phyloP scores from a whole-genome alignment of 2,797 vertebrate species.

The Sebastes vulpes region DNA sequence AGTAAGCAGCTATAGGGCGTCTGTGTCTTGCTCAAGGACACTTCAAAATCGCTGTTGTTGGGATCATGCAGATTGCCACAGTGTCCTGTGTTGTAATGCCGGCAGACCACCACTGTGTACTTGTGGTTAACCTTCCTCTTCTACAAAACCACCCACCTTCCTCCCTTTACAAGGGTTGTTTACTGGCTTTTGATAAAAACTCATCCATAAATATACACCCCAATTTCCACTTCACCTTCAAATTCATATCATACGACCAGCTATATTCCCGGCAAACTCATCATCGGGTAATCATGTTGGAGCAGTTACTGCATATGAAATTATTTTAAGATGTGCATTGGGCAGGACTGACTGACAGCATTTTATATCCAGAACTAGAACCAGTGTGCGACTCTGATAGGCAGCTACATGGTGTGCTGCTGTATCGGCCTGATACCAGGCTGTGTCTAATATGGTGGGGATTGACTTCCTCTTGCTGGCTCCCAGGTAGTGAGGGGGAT shows the following conservation, averaged over 20 bases:
- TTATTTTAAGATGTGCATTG: conserved; percentile 45
- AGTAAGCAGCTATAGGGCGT: not conserved
- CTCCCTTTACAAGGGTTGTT: conserved; percentile 39
- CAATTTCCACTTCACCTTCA: conserved; percentile 57
- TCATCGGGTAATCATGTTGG: conserved; percentile 50
- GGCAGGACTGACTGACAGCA: conserved; percentile 44
- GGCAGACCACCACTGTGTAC: not conserved
- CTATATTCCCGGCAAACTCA: conserved; percentile 35
- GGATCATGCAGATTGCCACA: not conserved
- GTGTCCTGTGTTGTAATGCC: not conserved
- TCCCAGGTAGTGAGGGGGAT: conserved; percentile 73
- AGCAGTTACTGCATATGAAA: conserved; percentile 47
- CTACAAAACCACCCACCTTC: conserved; percentile 19
- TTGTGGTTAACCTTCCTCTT: conserved; percentile 23
- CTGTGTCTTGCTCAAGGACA: conserved; percentile 3
- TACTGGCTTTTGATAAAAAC: conserved; percentile 39
- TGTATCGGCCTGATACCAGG: conserved; percentile 75
- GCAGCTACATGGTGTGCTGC: conserved; percentile 56
- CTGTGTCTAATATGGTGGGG: conserved; percentile 80
- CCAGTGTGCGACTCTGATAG: conserved; percentile 53
- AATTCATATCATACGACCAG: conserved; percentile 32
- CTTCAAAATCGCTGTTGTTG: not conserved
- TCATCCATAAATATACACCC: conserved; percentile 37
- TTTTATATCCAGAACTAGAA: conserved; percentile 50
- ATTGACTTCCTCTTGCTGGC: conserved; percentile 75